Conservation (phyloP, 2,888 invertebrate species). For the Aphidius colemani region DNA sequence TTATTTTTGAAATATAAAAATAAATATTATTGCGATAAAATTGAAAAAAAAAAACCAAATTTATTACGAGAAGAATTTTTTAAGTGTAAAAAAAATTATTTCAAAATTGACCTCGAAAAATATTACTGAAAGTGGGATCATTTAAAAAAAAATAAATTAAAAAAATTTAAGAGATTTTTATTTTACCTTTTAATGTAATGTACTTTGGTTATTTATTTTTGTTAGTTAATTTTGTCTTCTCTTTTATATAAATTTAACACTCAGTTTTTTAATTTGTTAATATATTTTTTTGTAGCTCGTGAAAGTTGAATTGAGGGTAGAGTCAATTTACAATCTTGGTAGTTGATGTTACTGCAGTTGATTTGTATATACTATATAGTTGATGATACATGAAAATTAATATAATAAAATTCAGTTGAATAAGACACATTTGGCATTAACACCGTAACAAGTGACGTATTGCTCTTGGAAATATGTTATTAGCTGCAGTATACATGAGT, state of each 20-base stretch:
- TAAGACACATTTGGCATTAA: not conserved
- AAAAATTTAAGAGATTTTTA: slow-evolving; percentile 11
- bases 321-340: slow-evolving; percentile 32
- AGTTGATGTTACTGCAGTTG: not conserved
- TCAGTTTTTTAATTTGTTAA: slow-evolving; percentile 30
- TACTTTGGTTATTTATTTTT: not conserved
- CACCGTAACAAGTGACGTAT: slow-evolving; percentile 8
- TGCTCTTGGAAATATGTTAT: slow-evolving; percentile 22
- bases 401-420: not conserved
- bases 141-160: slow-evolving; percentile 3
- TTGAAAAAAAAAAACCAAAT: not conserved
- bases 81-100: slow-evolving; percentile 1
- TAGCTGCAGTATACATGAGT: slow-evolving; percentile 10
- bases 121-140: not conserved
- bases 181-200: slow-evolving; percentile 14
- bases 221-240: slow-evolving; percentile 6
- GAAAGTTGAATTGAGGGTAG: slow-evolving; percentile 35
- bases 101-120: slow-evolving; percentile 12
- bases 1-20: no score
- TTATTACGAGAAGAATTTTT: no score
- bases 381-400: no score
- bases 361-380: no score
- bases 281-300: slow-evolving; percentile 26
- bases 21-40: not conserved
- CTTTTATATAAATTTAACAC: not conserved